Percentiles rank a stretch among this genome's conserved stretches.
These are phyloP conservation scores for Leptothorax acervorum DNA, from an alignment of 2,888 invertebrate genomes.

Conservation along the genomic window DNA sequence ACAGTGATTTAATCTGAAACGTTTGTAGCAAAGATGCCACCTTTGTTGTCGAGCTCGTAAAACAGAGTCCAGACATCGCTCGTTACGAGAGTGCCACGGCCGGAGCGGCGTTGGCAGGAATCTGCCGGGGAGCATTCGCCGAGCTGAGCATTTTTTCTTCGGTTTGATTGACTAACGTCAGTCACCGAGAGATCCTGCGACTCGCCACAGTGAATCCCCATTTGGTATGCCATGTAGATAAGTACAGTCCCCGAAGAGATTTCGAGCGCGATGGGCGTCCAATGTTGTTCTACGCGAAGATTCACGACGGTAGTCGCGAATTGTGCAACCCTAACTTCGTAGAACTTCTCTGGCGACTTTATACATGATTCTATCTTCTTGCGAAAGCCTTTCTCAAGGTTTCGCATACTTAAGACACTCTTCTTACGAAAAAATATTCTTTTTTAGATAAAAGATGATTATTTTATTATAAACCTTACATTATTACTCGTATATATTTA, in stretches of 20 bases:
- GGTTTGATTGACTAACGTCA: conserved; percentile 85
- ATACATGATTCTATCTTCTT: conserved; percentile 13
- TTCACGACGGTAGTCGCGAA: conserved; percentile 30
- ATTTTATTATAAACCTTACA: not conserved
- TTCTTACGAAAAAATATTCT: not conserved
- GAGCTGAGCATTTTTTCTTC: conserved; percentile 82
- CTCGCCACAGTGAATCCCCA: conserved; percentile 80
- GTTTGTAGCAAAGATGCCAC: conserved; percentile 13
- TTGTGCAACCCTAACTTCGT: conserved; percentile 64
- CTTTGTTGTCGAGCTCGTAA: conserved; percentile 39
- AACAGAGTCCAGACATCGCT: conserved; percentile 38
- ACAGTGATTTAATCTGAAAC: conserved; percentile 4
- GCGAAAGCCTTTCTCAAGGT: not conserved
- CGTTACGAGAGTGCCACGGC: conserved; percentile 62
- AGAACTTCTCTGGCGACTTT: conserved; percentile 37
- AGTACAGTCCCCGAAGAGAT: conserved; percentile 78
- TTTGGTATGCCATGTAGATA: conserved; percentile 85
- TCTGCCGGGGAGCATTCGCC: conserved; percentile 79
- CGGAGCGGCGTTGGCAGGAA: conserved; percentile 77
- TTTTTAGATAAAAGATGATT: not conserved
- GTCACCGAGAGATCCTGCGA: conserved; percentile 79
- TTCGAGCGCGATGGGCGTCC: not conserved
- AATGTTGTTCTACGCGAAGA: not conserved
- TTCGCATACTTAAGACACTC: not conserved
- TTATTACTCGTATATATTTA: not conserved